A percentile compares a stretch with the other conserved stretches of the same genome.
Evolutionary conservation across 2,113 vertebrate genomes (phyloP).

Genomic region (Jacana jacana): DNA sequence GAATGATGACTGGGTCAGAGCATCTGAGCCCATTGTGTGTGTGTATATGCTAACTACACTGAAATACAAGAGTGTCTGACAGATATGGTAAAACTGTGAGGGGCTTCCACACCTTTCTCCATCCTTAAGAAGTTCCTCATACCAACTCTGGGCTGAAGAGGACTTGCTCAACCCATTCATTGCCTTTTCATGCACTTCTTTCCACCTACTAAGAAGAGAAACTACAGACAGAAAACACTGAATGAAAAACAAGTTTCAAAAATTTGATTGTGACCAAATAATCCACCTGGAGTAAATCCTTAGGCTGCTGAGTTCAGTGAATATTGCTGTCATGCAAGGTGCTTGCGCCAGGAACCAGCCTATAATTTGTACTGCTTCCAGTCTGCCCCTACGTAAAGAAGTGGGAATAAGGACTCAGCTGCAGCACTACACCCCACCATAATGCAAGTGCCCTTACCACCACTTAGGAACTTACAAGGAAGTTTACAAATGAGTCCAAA

Average conservation of each 20-base stretch:
- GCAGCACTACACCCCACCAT: neutral
- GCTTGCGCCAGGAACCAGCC: neutral
- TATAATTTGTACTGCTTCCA: neutral
- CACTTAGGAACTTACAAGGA: neutral
- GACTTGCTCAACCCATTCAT: neutral
- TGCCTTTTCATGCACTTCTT: neutral
- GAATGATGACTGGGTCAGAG: neutral
- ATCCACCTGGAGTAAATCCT: neutral
- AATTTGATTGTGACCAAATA: neutral
- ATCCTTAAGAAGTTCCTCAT: neutral
- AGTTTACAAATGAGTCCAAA: neutral
- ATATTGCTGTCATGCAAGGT: neutral
- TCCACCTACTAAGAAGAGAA: neutral
- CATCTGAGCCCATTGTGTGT: neutral
- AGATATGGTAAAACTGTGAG: neutral
- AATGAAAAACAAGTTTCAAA: neutral
- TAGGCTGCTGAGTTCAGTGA: neutral
- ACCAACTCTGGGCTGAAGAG: neutral
- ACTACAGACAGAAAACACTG: neutral
- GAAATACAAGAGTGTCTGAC: neutral
- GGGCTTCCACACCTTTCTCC: neutral
- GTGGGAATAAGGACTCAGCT: neutral
- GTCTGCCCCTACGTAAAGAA: neutral
- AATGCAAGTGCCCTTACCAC: neutral
- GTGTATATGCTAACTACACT: rapidly evolving